Base-by-base conservation (phyloP, 2,888 invertebrate genomes). In the Digitonthophagus gazella region DNA sequence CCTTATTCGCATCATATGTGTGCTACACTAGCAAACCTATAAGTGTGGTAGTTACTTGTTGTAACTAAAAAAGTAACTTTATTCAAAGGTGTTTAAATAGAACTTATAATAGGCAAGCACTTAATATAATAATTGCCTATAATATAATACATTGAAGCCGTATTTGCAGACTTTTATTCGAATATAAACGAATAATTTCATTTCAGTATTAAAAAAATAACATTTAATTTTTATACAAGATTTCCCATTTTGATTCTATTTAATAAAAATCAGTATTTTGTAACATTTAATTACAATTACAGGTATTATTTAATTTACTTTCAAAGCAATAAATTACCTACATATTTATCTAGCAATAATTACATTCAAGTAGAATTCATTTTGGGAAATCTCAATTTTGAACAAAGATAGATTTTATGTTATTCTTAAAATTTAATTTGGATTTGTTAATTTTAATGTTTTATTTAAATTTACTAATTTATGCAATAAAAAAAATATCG, bases 21-120 rank as follows among this genome's bases (percentile, higher is more conserved):
- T 61, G 61, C 20, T 20, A 19, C 18, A 19, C 61, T 61, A 61
- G 61, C 18, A n/a, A 57, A 57, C 16, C 57, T 57, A 15, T 15
- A 16, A 57, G 19, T 61, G 61, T 19, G 61, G 61, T 61, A 61
- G 61, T 61, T 61, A 61, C 61, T 61, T 18, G 18, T 61, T 19
- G 61, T 61, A 61, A 61, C 61, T 61, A 18, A 61, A 61, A 61
- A 61, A 19, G 61, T 61, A 61, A 61, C 61, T 61, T 61, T n/a
- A 19, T 61, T n/a, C 4, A 19, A 61, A 61, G 18, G 61, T 61
- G 20, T 61, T 61, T 61, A 61, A n/a, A n/a, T 61, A 16, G 61
- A 16, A 19, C n/a, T n/a, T 19, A 61, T 18, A 44, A 44, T 4
- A 6, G 6, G 11, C 6, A 44, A 44, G 11, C 28, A 44, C 28